Percentiles rank a stretch among this genome's conserved stretches.
phyloP scores from a whole-genome alignment of 2,797 vertebrate genomes.

The Sebastes ruberrimus region DNA sequence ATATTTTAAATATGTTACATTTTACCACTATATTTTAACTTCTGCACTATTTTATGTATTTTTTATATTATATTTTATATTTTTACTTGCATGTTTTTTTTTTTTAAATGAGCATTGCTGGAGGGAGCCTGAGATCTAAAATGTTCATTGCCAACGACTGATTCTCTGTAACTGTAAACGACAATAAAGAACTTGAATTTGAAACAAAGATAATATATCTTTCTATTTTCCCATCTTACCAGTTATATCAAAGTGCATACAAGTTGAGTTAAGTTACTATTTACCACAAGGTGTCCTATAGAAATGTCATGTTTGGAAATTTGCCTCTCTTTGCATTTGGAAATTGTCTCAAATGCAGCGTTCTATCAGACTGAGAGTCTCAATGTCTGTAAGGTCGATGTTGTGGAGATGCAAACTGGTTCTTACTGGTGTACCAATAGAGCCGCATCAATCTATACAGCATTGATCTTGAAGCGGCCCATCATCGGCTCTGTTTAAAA shows the following conservation, averaged over 20 bases:
- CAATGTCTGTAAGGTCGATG: background rate
- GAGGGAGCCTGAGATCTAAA: background rate
- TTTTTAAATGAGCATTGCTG: background rate
- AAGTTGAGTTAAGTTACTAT: background rate
- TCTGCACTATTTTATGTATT: background rate
- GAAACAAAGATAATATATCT: background rate
- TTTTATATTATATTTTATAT: background rate
- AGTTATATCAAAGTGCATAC: background rate
- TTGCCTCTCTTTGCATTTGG: background rate
- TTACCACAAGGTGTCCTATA: background rate
- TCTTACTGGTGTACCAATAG: background rate
- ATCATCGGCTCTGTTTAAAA: conserved; percentile 25
- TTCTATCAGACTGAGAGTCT: background rate
- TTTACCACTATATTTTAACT: background rate
- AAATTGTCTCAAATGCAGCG: background rate
- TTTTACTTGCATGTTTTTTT: background rate
- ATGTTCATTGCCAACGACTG: background rate
- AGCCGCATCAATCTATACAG: background rate
- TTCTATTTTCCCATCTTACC: background rate
- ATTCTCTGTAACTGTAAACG: background rate
- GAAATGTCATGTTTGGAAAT: background rate
- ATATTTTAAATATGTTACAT: background rate
- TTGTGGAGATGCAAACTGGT: background rate
- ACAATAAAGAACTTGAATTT: background rate
- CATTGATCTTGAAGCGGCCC: background rate